Evolutionary conservation across 2,797 vertebrate species (phyloP).

Genomic region (Denticeps clupeoides): DNA sequence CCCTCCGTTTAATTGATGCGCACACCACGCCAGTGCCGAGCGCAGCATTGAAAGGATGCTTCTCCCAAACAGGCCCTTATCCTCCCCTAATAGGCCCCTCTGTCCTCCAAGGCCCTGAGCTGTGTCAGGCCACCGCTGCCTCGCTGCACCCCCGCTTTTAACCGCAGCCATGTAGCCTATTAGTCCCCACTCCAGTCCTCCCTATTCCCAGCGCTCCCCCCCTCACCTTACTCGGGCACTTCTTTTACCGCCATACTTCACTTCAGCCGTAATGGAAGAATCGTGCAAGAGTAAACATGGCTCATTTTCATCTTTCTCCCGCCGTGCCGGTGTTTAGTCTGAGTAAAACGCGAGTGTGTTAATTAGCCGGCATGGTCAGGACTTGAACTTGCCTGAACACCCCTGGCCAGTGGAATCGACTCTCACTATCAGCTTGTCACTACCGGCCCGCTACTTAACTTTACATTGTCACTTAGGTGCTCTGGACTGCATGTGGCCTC

Average conservation of each 20-base stretch:
- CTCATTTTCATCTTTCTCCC: constrained; percentile 39
- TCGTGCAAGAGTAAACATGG: constrained; percentile 49
- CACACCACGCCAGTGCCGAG: constrained; percentile 31
- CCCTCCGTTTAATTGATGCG: constrained; percentile 55
- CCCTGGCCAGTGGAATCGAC: too few species aligned
- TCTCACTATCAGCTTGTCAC: too few species aligned
- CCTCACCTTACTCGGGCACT: constrained; percentile 11
- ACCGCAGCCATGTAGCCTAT: constrained; percentile 58
- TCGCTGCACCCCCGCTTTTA: constrained; percentile 53
- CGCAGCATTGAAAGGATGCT: neutral
- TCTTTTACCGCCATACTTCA: neutral
- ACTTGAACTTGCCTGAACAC: too few species aligned
- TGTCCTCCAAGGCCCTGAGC: constrained; percentile 68
- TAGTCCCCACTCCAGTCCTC: constrained; percentile 58
- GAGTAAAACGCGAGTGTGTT: too few species aligned
- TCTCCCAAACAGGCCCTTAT: constrained; percentile 64
- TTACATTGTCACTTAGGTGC: too few species aligned
- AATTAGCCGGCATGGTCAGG: too few species aligned
- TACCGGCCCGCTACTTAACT: too few species aligned
- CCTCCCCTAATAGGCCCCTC: constrained; percentile 64
- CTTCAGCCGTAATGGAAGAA: constrained; percentile 21
- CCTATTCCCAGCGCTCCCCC: constrained; percentile 48
- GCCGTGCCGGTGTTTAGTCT: too few species aligned
- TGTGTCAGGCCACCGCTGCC: constrained; percentile 65
- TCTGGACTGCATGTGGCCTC: too few species aligned